Evolutionary conservation across 2,888 invertebrate genomes (phyloP).

Genomic region (Cerastis rubricosa): DNA sequence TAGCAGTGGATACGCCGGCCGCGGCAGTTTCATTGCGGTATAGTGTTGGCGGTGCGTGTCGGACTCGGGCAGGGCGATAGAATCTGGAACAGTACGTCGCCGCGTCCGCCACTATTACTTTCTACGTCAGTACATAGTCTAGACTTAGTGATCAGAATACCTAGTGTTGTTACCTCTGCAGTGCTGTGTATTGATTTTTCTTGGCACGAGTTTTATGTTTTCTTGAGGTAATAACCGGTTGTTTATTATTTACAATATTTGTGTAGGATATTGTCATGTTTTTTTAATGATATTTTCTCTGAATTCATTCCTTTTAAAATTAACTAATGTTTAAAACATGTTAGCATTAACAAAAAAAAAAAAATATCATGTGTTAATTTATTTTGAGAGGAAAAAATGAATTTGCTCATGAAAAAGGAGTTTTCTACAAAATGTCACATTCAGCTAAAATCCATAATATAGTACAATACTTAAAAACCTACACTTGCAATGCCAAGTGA

Average conservation of each 20-base stretch:
- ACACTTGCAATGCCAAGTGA: background rate
- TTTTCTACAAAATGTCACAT: background rate
- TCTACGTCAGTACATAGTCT: conserved; percentile 67
- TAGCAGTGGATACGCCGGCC: conserved; percentile 70
- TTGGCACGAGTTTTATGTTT: conserved; percentile 16
- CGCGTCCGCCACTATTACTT: conserved; percentile 61
- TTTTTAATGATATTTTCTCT: background rate
- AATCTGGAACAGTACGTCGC: conserved; percentile 72
- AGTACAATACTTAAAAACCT: background rate
- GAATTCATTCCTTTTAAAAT: background rate
- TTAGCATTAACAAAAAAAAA: background rate
- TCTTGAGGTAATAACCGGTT: conserved; percentile 31
- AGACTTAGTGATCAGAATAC: conserved; percentile 64
- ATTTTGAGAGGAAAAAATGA: background rate
- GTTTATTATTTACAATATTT: conserved; percentile 21
- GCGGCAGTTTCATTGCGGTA: conserved; percentile 70
- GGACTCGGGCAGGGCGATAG: conserved; percentile 51
- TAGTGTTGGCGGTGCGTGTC: conserved; percentile 61
- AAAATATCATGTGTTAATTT: background rate
- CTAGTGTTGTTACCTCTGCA: conserved; percentile 66
- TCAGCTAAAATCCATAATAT: background rate
- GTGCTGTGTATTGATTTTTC: conserved; percentile 65
- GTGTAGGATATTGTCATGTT: background rate
- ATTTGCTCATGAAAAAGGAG: background rate
- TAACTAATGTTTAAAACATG: background rate